These are phyloP conservation scores for Macaria liturata DNA, from an alignment of 2,888 invertebrate genomes.

Conservation along the genomic window DNA sequence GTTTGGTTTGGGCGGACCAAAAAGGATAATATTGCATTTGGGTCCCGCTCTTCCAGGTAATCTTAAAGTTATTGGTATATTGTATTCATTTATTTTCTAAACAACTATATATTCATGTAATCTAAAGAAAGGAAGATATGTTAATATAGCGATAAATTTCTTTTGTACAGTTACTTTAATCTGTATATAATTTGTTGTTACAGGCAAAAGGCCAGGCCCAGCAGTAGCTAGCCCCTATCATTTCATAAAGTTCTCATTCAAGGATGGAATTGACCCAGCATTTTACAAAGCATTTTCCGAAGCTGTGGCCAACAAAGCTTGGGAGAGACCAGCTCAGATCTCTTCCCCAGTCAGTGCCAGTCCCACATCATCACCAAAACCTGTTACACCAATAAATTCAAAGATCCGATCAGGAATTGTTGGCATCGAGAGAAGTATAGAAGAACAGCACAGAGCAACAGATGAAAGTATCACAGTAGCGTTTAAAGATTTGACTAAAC, in stretches of 20 bases:
- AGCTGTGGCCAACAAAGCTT: conserved; percentile 84
- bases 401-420: conserved; percentile 94
- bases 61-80: no score
- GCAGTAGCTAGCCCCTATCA: conserved; percentile 87
- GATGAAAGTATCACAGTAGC: conserved; percentile 96
- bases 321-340: conserved; percentile 79
- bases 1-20: conserved; percentile 91
- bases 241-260: conserved; percentile 93
- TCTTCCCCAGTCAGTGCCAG: conserved; percentile 46
- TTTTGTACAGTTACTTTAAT: background rate
- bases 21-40: conserved; percentile 90
- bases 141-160: no score
- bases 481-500: conserved; percentile 96
- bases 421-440: conserved; percentile 96
- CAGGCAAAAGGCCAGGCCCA: conserved; percentile 89
- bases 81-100: no score
- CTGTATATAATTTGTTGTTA: conserved; percentile 28
- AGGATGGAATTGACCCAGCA: conserved; percentile 88
- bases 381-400: conserved; percentile 71
- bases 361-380: conserved; percentile 47
- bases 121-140: no score
- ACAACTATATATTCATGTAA: no score
- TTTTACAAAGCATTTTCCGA: conserved; percentile 86
- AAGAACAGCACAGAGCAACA: conserved; percentile 95
- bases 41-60: conserved; percentile 84